Evolutionary conservation across 2,797 vertebrate species (phyloP).

Genomic region (Otolemur crassicaudatus): DNA sequence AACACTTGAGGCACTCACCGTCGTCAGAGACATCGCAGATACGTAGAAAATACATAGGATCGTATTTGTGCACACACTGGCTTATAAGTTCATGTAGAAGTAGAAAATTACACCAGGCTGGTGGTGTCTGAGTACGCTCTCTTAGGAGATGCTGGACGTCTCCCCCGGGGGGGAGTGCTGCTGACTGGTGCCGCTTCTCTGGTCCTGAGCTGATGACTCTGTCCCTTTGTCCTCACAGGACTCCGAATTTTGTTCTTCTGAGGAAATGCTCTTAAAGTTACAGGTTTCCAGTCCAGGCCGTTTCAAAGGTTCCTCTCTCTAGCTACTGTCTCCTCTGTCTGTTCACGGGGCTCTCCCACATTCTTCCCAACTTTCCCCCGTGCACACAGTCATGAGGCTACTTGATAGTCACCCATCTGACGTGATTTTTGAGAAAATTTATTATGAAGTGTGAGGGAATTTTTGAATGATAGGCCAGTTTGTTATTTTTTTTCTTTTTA

Average conservation of each 20-base stretch:
- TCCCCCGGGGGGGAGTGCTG: background rate
- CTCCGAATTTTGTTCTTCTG: background rate
- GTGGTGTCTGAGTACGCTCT: background rate
- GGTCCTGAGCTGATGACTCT: background rate
- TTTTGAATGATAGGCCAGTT: background rate
- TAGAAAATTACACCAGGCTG: background rate
- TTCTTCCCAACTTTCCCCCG: background rate
- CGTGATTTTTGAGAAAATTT: constrained; percentile 26
- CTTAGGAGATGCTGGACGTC: background rate
- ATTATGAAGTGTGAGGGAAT: background rate
- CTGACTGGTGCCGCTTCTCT: background rate
- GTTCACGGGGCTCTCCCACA: background rate
- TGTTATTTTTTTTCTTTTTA: background rate
- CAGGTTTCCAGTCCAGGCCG: background rate
- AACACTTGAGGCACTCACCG: background rate
- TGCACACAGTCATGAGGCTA: background rate
- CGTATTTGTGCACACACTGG: no score
- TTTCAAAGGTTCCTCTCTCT: background rate
- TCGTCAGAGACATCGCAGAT: background rate
- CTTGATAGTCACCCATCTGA: background rate
- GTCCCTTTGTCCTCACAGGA: background rate
- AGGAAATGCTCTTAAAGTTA: background rate
- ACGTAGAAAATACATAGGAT: background rate
- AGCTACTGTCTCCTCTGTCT: background rate
- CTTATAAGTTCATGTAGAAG: background rate